Percentiles rank a stretch among this genome's conserved stretches.
These are phyloP conservation scores for Troides oblongomaculatus DNA, from an alignment of 2,888 invertebrate species.

Conservation along the genomic window DNA sequence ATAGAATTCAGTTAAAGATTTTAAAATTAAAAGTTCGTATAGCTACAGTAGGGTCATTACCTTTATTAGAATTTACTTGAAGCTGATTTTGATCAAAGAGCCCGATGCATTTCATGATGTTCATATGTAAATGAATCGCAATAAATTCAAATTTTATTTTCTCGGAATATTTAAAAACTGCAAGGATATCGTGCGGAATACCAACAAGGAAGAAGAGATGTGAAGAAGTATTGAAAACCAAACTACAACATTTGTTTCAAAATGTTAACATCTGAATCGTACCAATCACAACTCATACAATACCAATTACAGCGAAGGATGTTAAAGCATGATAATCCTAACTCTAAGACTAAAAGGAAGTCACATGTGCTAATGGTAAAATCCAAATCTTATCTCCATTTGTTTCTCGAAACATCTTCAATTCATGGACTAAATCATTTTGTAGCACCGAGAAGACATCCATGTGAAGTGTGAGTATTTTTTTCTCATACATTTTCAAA, in stretches of 20 bases:
- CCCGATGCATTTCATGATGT: too few species aligned
- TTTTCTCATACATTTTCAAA: background rate
- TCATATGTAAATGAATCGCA: too few species aligned
- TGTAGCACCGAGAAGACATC: conserved; percentile 64
- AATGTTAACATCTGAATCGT: background rate
- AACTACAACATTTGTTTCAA: background rate
- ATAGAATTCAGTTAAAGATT: too few species aligned
- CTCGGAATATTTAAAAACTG: too few species aligned
- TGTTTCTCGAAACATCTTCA: conserved; percentile 74
- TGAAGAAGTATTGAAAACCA: too few species aligned
- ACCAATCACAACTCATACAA: conserved; percentile 2
- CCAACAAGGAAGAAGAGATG: too few species aligned
- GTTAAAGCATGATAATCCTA: background rate
- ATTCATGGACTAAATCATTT: conserved; percentile 79
- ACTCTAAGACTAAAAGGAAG: conserved; percentile 28
- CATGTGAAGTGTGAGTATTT: conserved; percentile 67
- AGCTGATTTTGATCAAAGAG: too few species aligned
- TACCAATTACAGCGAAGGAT: background rate
- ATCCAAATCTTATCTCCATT: conserved; percentile 51
- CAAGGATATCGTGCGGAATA: too few species aligned
- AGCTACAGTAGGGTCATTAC: too few species aligned
- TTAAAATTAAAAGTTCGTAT: too few species aligned
- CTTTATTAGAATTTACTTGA: too few species aligned
- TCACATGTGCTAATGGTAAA: conserved; percentile 36
- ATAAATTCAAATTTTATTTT: too few species aligned